phyloP scores from a whole-genome alignment of 1,140 invertebrate genomes.

The Anastrepha ludens region DNA sequence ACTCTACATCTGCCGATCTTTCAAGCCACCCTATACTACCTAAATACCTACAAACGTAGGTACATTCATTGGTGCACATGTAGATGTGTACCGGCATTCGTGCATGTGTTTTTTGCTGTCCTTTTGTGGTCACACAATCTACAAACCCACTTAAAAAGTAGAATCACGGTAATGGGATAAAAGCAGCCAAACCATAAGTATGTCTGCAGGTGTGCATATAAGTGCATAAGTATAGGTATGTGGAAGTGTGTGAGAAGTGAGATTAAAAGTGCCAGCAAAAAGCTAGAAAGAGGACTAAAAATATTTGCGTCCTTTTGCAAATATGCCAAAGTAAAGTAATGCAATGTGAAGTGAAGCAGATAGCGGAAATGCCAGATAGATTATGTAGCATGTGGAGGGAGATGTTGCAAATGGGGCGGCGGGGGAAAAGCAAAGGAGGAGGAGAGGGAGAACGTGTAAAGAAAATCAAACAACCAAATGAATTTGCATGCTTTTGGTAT shows the following conservation, averaged over 20 bases:
- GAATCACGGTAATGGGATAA: conserved; percentile 15
- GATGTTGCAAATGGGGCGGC: background rate
- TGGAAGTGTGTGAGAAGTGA: background rate
- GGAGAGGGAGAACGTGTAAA: background rate
- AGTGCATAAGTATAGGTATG: background rate
- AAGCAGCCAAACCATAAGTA: background rate
- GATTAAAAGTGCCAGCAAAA: conserved; percentile 27
- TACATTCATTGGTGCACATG: background rate
- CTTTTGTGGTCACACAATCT: conserved; percentile 43
- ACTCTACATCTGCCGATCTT: too few species aligned
- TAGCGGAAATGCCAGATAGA: conserved; percentile 50
- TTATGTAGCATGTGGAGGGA: conserved; percentile 9
- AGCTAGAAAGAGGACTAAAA: background rate
- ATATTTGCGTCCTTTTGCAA: conserved; percentile 36
- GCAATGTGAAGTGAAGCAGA: conserved; percentile 39
- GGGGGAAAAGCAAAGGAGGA: background rate
- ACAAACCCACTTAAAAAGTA: conserved; percentile 23
- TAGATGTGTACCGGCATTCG: too few species aligned
- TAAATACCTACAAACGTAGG: background rate
- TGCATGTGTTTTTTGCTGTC: background rate
- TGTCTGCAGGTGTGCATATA: background rate
- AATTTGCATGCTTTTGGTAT: background rate
- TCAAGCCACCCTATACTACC: background rate
- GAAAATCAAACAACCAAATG: background rate
- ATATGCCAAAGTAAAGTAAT: conserved; percentile 48